A percentile compares a stretch with the other conserved stretches of the same genome.
Evolutionary conservation across 2,113 vertebrate genomes (phyloP).

Genomic region (Protobothrops mucrosquamatus): DNA sequence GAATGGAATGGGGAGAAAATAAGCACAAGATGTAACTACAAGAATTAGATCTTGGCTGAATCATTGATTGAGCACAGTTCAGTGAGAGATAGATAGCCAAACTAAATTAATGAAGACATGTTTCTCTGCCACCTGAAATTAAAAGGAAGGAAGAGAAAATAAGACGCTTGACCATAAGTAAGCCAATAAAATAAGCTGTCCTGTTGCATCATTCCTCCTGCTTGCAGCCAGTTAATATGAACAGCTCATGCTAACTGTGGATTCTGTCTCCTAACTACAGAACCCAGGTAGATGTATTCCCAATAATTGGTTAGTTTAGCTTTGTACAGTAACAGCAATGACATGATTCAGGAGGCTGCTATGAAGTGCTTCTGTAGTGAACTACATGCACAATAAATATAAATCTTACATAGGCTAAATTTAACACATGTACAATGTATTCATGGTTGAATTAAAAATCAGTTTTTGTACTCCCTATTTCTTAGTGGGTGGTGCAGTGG

Average conservation of each 20-base stretch:
- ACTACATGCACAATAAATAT: background rate
- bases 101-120: background rate
- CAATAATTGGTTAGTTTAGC: background rate
- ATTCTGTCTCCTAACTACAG: background rate
- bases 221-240: background rate
- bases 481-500: background rate
- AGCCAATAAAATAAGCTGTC: background rate
- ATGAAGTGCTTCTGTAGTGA: background rate
- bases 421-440: background rate
- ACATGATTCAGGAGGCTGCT: background rate
- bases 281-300: background rate
- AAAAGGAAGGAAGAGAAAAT: background rate
- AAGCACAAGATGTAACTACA: background rate
- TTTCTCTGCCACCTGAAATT: background rate
- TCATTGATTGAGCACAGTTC: background rate
- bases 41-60: background rate
- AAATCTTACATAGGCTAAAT: background rate
- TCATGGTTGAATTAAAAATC: background rate
- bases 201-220: background rate
- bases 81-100: background rate
- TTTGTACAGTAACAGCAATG: background rate
- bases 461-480: background rate
- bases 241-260: background rate
- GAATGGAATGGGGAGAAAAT: background rate
- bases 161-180: background rate